Conservation (phyloP, 2,888 invertebrate species). For the Ernsta delagoae region DNA sequence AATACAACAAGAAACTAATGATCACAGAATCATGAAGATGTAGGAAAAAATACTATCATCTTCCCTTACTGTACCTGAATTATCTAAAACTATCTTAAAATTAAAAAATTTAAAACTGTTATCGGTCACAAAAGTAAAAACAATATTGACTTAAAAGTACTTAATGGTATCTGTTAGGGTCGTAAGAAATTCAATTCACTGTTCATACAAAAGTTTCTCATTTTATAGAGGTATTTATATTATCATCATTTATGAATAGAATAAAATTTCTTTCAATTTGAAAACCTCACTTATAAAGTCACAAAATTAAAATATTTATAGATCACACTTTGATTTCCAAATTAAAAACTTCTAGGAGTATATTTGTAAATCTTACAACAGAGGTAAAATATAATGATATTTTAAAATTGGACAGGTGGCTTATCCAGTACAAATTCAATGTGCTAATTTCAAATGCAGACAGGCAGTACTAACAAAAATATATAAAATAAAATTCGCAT, state of each 20-base stretch:
- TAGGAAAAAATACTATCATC: constrained; percentile 73
- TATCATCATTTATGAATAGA: constrained; percentile 12
- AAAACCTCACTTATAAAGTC: constrained; percentile 39
- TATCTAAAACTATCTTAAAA: constrained; percentile 73
- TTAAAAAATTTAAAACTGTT: constrained; percentile 68
- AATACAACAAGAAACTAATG: constrained; percentile 75
- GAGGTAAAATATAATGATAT: constrained; percentile 33
- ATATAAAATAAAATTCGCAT: constrained; percentile 56
- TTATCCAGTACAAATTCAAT: constrained; percentile 31
- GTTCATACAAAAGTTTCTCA: constrained; percentile 28
- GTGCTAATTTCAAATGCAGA: constrained; percentile 64
- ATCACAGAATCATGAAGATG: constrained; percentile 81
- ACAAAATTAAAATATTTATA: constrained; percentile 37
- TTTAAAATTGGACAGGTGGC: constrained; percentile 40
- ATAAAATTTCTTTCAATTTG: constrained; percentile 34
- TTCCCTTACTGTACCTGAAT: constrained; percentile 72
- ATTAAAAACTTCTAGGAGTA: constrained; percentile 15
- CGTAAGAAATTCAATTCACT: constrained; percentile 61
- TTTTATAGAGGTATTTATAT: constrained; percentile 12
- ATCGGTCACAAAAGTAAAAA: constrained; percentile 82
- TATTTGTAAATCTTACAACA: constrained; percentile 37
- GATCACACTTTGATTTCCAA: neutral
- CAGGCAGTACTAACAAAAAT: constrained; percentile 61
- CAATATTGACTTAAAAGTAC: constrained; percentile 65
- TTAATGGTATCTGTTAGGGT: constrained; percentile 70